These are phyloP conservation scores for Reticulitermes lucifugus DNA, from an alignment of 2,888 invertebrate species.

Conservation along the genomic window DNA sequence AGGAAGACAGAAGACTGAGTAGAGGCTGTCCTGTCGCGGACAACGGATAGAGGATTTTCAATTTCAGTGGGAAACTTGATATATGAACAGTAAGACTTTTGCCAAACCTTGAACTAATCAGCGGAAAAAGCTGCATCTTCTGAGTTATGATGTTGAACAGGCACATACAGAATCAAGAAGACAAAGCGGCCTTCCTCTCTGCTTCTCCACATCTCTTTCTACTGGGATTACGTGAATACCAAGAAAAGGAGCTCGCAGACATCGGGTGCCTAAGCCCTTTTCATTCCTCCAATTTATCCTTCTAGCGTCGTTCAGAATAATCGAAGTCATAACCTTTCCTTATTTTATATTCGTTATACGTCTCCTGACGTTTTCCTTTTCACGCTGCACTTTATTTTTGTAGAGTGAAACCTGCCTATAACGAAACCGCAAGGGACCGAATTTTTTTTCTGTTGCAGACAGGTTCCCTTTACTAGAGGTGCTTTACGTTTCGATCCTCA, in stretches of 20 bases:
- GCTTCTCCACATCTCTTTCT: not conserved
- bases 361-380: not conserved
- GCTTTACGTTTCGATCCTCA: too few species aligned
- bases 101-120: not conserved
- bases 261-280: not conserved
- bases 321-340: slow-evolving; percentile 43
- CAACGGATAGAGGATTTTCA: not conserved
- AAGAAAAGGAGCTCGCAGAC: not conserved
- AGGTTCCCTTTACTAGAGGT: not conserved
- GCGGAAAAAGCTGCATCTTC: not conserved
- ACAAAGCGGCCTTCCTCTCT: slow-evolving; percentile 12
- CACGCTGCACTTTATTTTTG: not conserved
- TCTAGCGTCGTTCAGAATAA: slow-evolving; percentile 40
- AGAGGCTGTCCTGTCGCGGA: too few species aligned
- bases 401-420: not conserved
- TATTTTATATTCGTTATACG: slow-evolving; percentile 41
- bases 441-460: too few species aligned
- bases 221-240: not conserved
- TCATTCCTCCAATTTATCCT: slow-evolving; percentile 45
- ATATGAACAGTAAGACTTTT: not conserved
- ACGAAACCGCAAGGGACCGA: too few species aligned
- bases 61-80: not conserved
- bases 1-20: too few species aligned
- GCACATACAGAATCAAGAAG: slow-evolving; percentile 6
- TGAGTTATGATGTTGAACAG: slow-evolving; percentile 23